phyloP scores from a whole-genome alignment of 2,888 invertebrate genomes.

The Orthosia gracilis region DNA sequence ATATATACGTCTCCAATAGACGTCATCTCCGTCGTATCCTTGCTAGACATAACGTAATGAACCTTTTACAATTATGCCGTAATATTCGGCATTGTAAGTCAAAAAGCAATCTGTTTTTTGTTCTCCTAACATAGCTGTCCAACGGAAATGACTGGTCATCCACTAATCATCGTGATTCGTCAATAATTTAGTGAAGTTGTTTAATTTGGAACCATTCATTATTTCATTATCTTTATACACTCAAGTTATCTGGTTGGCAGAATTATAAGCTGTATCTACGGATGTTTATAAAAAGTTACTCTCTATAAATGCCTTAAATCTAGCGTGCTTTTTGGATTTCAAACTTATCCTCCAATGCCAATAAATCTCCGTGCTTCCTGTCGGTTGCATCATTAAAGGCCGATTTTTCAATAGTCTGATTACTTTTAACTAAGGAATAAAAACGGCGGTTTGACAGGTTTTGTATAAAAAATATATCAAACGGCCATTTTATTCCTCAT shows the following conservation, averaged over 20 bases:
- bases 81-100: constrained; percentile 2
- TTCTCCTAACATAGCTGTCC: not conserved
- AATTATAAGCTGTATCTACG: not conserved
- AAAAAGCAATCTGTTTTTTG: constrained; percentile 48
- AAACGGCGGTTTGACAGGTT: no score
- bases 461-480: no score
- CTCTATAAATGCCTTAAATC: no score
- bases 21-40: not conserved
- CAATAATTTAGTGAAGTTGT: constrained; percentile 24
- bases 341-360: no score
- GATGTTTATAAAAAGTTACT: no score
- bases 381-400: no score
- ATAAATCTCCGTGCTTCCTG: no score
- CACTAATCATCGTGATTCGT: constrained; percentile 27
- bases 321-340: no score
- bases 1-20: not conserved
- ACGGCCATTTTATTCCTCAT: no score
- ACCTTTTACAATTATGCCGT: not conserved
- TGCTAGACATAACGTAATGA: not conserved
- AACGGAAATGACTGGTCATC: constrained; percentile 25
- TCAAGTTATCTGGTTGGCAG: not conserved
- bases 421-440: no score
- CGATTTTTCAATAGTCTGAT: no score
- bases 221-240: not conserved
- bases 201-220: constrained; percentile 11